A percentile compares a stretch with the other conserved stretches of the same genome.
phyloP scores from a whole-genome alignment of 2,888 invertebrate species.

The Conus canariensis region DNA sequence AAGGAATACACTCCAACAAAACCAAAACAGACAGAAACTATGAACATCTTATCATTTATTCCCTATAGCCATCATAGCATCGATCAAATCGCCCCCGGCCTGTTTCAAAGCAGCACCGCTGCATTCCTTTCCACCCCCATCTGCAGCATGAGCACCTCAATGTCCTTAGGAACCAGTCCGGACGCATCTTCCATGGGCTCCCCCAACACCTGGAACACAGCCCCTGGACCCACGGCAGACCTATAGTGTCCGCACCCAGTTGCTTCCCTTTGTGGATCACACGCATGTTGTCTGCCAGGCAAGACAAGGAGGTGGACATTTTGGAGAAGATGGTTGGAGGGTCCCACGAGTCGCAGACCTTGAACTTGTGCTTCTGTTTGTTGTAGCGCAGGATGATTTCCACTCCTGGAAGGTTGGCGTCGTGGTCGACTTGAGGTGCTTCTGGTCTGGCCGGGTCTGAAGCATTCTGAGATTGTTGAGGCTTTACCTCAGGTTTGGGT shows the following conservation, averaged over 20 bases:
- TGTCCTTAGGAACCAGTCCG: conserved; percentile 62
- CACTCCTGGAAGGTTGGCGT: conserved; percentile 44
- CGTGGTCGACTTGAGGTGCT: background rate
- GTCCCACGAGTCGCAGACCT: conserved; percentile 61
- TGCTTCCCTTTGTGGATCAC: conserved; percentile 71
- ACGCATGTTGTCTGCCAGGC: conserved; percentile 67
- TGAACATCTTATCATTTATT: conserved; percentile 28
- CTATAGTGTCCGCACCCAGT: conserved; percentile 46
- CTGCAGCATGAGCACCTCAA: conserved; percentile 68
- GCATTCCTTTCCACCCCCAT: conserved; percentile 65
- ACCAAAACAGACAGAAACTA: background rate
- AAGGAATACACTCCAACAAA: background rate
- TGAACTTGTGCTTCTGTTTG: conserved; percentile 62
- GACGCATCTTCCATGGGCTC: conserved; percentile 63
- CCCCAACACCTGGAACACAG: conserved; percentile 68
- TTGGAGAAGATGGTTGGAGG: conserved; percentile 60
- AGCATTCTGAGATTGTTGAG: background rate
- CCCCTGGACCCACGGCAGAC: conserved; percentile 59
- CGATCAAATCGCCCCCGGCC: conserved; percentile 64
- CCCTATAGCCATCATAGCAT: conserved; percentile 64
- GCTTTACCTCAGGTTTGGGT: background rate
- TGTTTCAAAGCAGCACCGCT: conserved; percentile 63
- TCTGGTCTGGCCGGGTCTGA: background rate
- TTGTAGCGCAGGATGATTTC: conserved; percentile 64
- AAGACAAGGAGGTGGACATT: conserved; percentile 55